phyloP scores from a whole-genome alignment of 2,113 vertebrate genomes.

The Plecotus auritus region DNA sequence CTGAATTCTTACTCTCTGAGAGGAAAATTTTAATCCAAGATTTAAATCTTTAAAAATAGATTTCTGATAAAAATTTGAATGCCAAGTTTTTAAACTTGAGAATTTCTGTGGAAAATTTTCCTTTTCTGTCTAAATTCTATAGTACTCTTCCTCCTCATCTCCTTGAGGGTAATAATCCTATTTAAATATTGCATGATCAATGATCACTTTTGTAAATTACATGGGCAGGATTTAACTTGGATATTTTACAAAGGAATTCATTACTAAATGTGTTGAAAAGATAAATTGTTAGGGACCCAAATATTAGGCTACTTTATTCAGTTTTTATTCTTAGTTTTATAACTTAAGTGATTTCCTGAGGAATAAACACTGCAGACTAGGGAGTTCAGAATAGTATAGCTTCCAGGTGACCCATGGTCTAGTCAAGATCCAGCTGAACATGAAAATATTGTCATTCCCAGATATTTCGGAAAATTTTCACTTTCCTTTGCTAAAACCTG shows the following conservation, averaged over 20 bases:
- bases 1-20: conserved; percentile 41
- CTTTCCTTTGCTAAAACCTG: conserved; percentile 22
- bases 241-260: conserved; percentile 24
- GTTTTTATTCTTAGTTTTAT: conserved; percentile 33
- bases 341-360: conserved; percentile 19
- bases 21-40: conserved; percentile 25
- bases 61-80: conserved; percentile 46
- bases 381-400: not conserved
- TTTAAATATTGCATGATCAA: conserved; percentile 23
- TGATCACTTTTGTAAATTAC: conserved; percentile 43
- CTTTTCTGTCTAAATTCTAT: conserved; percentile 30
- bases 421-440: conserved; percentile 4
- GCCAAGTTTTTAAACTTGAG: conserved; percentile 41
- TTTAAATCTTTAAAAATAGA: conserved; percentile 48
- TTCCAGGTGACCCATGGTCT: not conserved
- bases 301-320: not conserved
- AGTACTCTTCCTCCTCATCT: not conserved
- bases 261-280: conserved; percentile 15
- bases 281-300: not conserved
- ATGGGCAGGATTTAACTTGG: conserved; percentile 17
- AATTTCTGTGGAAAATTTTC: conserved; percentile 22
- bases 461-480: not conserved
- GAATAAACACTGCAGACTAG: not conserved
- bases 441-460: conserved; percentile 20
- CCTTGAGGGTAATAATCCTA: not conserved